Evolutionary conservation across 1,140 invertebrate species (phyloP).

Genomic region (Eriocheir sinensis): DNA sequence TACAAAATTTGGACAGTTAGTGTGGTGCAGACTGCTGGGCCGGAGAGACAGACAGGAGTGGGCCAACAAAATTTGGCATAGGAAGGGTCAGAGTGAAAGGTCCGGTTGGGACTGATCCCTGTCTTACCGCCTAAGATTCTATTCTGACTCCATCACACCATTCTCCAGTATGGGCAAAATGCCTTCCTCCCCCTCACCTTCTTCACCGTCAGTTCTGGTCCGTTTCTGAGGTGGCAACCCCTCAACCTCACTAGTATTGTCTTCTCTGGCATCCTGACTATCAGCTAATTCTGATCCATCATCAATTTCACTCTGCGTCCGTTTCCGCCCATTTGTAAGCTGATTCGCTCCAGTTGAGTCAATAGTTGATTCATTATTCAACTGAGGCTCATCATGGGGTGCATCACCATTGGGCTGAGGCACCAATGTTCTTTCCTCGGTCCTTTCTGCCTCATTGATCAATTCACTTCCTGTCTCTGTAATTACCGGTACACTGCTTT

Average conservation of each 20-base stretch:
- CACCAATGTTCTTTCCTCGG: conserved; percentile 64
- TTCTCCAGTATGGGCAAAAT: conserved; percentile 64
- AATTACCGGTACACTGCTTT: conserved; percentile 51
- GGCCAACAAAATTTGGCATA: conserved; percentile 47
- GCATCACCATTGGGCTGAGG: conserved; percentile 74
- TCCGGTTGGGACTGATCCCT: conserved; percentile 35
- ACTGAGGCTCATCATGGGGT: conserved; percentile 63
- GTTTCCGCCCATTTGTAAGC: conserved; percentile 74
- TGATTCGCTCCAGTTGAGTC: conserved; percentile 54
- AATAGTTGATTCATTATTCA: conserved; percentile 62
- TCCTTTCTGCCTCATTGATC: conserved; percentile 69
- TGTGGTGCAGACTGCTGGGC: conserved; percentile 57
- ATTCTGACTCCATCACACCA: conserved; percentile 71
- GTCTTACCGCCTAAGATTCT: conserved; percentile 37
- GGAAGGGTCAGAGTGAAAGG: conserved; percentile 23
- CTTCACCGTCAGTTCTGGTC: conserved; percentile 73
- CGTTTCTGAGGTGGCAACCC: conserved; percentile 63
- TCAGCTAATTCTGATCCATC: conserved; percentile 63
- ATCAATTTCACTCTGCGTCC: conserved; percentile 77
- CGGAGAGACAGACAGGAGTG: conserved; percentile 40
- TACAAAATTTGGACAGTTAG: conserved; percentile 76
- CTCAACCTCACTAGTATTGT: conserved; percentile 60
- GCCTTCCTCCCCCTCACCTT: conserved; percentile 57
- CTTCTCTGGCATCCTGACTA: conserved; percentile 48
- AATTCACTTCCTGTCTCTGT: conserved; percentile 67